A percentile compares a stretch with the other conserved stretches of the same genome.
phyloP scores from a whole-genome alignment of 2,113 vertebrate species.

The Lampris incognitus region DNA sequence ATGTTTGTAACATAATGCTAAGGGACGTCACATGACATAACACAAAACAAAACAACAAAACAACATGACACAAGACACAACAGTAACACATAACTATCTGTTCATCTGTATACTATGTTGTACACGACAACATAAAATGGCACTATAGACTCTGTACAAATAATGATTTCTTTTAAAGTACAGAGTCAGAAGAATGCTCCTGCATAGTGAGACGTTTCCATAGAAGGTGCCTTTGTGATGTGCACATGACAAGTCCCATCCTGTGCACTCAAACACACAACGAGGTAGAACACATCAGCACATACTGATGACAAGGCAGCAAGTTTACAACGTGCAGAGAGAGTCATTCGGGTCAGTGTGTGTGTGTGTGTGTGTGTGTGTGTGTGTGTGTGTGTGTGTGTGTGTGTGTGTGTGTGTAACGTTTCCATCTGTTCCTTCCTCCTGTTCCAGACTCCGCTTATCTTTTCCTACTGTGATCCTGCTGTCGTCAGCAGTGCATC shows the following conservation, averaged over 20 bases:
- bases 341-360: slow-evolving; percentile 35
- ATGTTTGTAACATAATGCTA: too few relatives aligned
- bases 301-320: slow-evolving; percentile 29
- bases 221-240: slow-evolving; percentile 53
- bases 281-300: slow-evolving; percentile 6
- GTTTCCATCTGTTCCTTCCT: slow-evolving; percentile 68
- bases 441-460: slow-evolving; percentile 63
- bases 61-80: too few relatives aligned
- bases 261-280: slow-evolving; percentile 7
- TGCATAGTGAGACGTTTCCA: slow-evolving; percentile 37
- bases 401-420: slow-evolving; percentile 45
- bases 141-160: too few relatives aligned
- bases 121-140: too few relatives aligned
- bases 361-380: slow-evolving; percentile 21
- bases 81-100: too few relatives aligned
- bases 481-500: slow-evolving; percentile 66
- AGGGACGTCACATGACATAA: too few relatives aligned
- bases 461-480: slow-evolving; percentile 72
- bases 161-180: neutral
- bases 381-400: slow-evolving; percentile 19
- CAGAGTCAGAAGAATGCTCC: slow-evolving; percentile 13
- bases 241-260: slow-evolving; percentile 41
- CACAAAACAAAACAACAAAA: too few relatives aligned
- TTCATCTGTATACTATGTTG: too few relatives aligned
- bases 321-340: slow-evolving; percentile 4